Evolutionary conservation across 2,113 vertebrate genomes (phyloP).

Genomic region (Anseranas semipalmata): DNA sequence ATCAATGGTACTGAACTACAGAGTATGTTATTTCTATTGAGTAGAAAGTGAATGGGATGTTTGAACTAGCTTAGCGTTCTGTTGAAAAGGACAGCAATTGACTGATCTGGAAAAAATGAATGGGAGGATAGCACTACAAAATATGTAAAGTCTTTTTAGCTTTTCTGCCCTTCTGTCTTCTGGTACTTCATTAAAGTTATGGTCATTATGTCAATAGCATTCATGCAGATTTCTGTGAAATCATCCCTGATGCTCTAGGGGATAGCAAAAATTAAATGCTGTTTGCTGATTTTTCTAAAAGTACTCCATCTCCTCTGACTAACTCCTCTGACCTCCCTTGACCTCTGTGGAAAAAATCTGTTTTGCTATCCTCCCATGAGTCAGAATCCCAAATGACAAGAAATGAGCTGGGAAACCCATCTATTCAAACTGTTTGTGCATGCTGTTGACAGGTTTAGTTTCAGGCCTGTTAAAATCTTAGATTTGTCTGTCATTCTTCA

Average conservation of each 20-base stretch:
- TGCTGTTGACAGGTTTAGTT: background rate
- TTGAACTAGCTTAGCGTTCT: background rate
- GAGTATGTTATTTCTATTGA: conserved; percentile 16
- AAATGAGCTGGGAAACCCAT: background rate
- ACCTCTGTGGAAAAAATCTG: background rate
- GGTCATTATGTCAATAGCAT: background rate
- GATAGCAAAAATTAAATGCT: background rate
- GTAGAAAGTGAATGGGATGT: background rate
- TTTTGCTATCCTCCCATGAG: background rate
- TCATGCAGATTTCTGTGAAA: background rate
- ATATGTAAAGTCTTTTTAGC: background rate
- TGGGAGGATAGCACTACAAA: background rate
- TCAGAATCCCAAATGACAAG: background rate
- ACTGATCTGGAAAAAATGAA: conserved; percentile 37
- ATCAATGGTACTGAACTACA: conserved; percentile 27
- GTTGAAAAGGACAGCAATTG: conserved; percentile 10
- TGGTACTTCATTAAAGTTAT: background rate
- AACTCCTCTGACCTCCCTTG: background rate
- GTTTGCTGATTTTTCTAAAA: background rate
- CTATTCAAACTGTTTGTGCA: background rate
- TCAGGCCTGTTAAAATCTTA: background rate
- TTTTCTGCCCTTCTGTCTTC: background rate
- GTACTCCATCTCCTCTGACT: background rate
- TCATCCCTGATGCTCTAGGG: background rate
- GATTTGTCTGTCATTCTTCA: background rate